phyloP scores from a whole-genome alignment of 1,140 invertebrate species.

The Danaus plexippus region DNA sequence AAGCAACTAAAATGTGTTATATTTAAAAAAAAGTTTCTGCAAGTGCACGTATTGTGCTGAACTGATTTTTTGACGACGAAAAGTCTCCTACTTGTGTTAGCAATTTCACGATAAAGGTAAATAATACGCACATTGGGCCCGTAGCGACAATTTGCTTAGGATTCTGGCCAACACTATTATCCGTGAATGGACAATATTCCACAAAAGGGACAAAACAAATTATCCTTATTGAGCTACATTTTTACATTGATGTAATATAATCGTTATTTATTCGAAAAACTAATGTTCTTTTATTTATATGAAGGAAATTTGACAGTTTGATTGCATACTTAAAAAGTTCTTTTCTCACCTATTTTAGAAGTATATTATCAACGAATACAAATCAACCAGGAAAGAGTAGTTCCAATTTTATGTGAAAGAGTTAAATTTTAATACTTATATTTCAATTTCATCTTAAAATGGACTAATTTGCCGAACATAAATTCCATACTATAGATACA shows the following conservation, averaged over 20 bases:
- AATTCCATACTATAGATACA: slow-evolving; percentile 2
- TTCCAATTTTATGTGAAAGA: slow-evolving; percentile 16
- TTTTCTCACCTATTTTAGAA: no score
- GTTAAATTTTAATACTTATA: slow-evolving; percentile 20
- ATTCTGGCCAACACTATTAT: slow-evolving; percentile 24
- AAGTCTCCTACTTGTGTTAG: slow-evolving; percentile 28
- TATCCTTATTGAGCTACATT: no score
- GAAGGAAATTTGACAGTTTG: no score
- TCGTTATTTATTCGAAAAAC: no score
- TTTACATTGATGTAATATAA: no score
- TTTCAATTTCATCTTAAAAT: slow-evolving; percentile 10
- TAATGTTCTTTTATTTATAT: no score
- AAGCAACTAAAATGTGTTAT: no score
- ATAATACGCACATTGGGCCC: slow-evolving; percentile 31
- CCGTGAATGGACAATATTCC: slow-evolving; percentile 8
- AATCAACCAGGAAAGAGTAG: slow-evolving; percentile 8
- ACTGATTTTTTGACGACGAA: slow-evolving; percentile 7
- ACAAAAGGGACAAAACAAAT: no score
- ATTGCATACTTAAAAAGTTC: no score
- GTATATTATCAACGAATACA: slow-evolving; percentile 3
- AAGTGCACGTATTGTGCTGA: no score
- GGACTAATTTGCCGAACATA: no score
- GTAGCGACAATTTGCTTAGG: slow-evolving; percentile 40
- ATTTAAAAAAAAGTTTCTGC: no score
- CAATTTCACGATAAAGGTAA: slow-evolving; percentile 39